These are phyloP conservation scores for Macquaria australasica DNA, from an alignment of 2,113 vertebrate genomes.

Conservation along the genomic window DNA sequence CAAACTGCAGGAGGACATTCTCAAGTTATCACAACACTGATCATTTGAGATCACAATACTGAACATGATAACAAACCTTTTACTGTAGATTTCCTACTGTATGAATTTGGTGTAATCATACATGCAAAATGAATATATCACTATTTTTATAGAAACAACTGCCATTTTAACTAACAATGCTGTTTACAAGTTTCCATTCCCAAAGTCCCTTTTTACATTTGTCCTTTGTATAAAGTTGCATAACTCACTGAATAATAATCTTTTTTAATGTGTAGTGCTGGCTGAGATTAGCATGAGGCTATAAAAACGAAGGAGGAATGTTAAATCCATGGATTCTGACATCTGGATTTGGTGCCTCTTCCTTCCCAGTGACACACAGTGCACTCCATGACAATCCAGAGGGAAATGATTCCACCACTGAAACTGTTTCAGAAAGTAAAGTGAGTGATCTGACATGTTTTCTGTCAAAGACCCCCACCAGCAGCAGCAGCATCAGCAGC, in stretches of 20 bases:
- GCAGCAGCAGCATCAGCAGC: background rate
- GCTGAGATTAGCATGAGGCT: conserved; percentile 34
- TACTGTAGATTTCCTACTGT: conserved; percentile 6
- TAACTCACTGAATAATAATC: conserved; percentile 41
- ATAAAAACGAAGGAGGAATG: conserved; percentile 25
- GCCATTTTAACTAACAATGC: background rate
- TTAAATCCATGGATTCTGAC: conserved; percentile 31
- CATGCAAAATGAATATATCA: conserved; percentile 45
- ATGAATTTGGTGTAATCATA: conserved; percentile 30
- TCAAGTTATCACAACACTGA: conserved; percentile 35
- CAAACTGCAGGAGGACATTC: conserved; percentile 33
- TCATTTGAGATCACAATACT: conserved; percentile 16
- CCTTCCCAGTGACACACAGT: conserved; percentile 6
- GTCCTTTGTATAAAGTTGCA: conserved; percentile 51
- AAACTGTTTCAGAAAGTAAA: background rate
- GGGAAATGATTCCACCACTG: background rate
- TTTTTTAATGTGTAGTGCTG: conserved; percentile 27
- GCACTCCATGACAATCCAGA: background rate
- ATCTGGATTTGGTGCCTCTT: conserved; percentile 18
- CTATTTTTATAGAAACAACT: conserved; percentile 20
- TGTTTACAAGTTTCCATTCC: conserved; percentile 18
- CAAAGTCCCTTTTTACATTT: conserved; percentile 15
- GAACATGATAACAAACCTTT: conserved; percentile 24
- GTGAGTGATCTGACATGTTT: background rate
- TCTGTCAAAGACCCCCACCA: background rate